Percentiles rank a stretch among this genome's conserved stretches.
Evolutionary conservation across 1,140 invertebrate species (phyloP).

Genomic region (Branchinecta lynchi): DNA sequence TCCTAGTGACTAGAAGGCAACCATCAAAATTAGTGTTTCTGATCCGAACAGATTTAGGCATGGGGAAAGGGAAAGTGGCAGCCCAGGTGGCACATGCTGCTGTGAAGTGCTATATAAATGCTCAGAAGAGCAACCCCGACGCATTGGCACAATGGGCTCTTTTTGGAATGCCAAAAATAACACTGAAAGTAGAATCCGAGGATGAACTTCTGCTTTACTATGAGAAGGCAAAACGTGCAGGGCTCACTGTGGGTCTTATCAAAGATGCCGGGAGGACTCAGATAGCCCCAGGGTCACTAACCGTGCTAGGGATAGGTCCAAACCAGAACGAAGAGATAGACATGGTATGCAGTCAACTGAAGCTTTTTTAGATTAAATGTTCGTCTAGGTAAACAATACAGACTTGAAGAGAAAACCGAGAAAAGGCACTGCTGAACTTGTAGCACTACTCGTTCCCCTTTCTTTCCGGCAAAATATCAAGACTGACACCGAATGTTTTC

Average conservation of each 20-base stretch:
- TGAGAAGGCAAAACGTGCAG: not conserved
- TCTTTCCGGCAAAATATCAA: too few species aligned
- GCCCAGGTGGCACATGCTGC: slow-evolving; percentile 40
- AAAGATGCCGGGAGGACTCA: slow-evolving; percentile 19
- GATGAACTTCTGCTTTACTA: slow-evolving; percentile 2
- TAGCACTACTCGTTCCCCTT: too few species aligned
- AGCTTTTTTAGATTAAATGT: slow-evolving; percentile 10
- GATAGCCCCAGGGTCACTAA: slow-evolving; percentile 12
- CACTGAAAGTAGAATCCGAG: slow-evolving; percentile 14
- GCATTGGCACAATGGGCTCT: slow-evolving; percentile 14
- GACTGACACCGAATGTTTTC: too few species aligned
- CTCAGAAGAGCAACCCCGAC: not conserved
- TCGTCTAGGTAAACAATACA: too few species aligned
- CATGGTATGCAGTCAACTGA: slow-evolving; percentile 15
- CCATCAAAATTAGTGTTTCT: slow-evolving; percentile 40
- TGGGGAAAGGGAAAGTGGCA: slow-evolving; percentile 38
- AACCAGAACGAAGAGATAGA: slow-evolving; percentile 6
- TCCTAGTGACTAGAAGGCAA: slow-evolving; percentile 20
- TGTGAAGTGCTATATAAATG: slow-evolving; percentile 24
- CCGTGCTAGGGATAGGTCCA: slow-evolving; percentile 18
- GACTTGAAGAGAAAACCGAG: too few species aligned
- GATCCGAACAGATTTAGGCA: slow-evolving; percentile 35
- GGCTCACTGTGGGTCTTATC: slow-evolving; percentile 13
- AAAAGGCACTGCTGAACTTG: too few species aligned
- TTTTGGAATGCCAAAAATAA: slow-evolving; percentile 16